Percentiles rank a stretch among this genome's conserved stretches.
phyloP scores from a whole-genome alignment of 1,140 invertebrate genomes.

The Drosophila tsacasi region DNA sequence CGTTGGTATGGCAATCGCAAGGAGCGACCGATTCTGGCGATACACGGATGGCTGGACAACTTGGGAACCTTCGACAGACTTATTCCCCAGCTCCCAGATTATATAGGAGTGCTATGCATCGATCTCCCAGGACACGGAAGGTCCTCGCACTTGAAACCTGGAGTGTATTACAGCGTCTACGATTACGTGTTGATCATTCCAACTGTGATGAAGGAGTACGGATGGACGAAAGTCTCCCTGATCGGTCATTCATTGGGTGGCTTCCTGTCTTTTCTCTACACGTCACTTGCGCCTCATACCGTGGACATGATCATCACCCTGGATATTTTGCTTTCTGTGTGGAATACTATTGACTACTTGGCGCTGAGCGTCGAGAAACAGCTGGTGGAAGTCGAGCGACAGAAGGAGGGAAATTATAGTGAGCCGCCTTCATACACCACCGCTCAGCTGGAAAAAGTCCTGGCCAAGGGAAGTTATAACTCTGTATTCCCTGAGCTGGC shows the following conservation, averaged over 20 bases:
- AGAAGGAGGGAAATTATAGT: conserved; percentile 25
- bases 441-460: conserved; percentile 86
- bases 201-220: conserved; percentile 88
- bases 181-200: conserved; percentile 87
- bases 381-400: conserved; percentile 55
- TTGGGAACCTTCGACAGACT: conserved; percentile 89
- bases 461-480: conserved; percentile 85
- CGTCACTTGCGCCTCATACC: conserved; percentile 86
- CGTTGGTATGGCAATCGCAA: conserved; percentile 87
- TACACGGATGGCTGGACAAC: conserved; percentile 92
- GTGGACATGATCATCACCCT: conserved; percentile 88
- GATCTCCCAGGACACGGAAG: conserved; percentile 91
- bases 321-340: conserved; percentile 86
- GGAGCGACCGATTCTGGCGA: conserved; percentile 88
- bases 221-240: conserved; percentile 89
- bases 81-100: conserved; percentile 87
- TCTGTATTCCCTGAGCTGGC: conserved; percentile 86
- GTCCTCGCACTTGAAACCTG: conserved; percentile 88
- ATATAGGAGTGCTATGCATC: conserved; percentile 88
- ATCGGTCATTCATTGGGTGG: conserved; percentile 89
- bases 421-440: conserved; percentile 87
- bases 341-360: conserved; percentile 9
- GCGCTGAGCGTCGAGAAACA: conserved; percentile 40
- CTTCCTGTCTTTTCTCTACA: conserved; percentile 86
- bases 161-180: conserved; percentile 86